These are phyloP conservation scores for Calidris pugnax DNA, from an alignment of 2,113 vertebrate species.

Conservation along the genomic window DNA sequence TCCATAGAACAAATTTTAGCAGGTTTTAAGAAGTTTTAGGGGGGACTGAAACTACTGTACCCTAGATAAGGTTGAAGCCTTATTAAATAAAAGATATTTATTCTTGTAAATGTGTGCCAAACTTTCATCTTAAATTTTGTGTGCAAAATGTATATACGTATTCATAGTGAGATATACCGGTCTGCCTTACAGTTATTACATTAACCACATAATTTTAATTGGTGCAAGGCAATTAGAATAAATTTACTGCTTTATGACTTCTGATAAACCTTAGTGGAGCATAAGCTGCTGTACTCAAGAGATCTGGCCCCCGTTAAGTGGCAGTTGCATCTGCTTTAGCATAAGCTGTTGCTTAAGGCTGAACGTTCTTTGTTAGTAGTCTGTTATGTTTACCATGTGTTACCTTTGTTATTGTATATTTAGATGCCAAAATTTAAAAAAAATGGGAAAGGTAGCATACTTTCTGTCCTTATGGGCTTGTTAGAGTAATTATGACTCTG, in stretches of 20 bases:
- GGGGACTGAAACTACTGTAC: neutral
- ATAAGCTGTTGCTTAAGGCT: neutral
- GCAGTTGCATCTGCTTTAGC: neutral
- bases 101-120: neutral
- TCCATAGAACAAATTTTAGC: neutral
- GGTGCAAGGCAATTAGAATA: neutral
- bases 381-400: neutral
- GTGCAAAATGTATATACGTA: neutral
- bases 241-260: neutral
- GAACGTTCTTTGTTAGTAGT: neutral
- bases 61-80: neutral
- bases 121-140: neutral
- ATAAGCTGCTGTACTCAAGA: neutral
- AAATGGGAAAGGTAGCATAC: neutral
- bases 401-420: neutral
- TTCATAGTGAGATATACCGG: neutral
- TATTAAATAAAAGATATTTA: neutral
- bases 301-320: neutral
- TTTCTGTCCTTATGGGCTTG: neutral
- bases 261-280: neutral
- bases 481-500: neutral
- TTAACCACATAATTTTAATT: neutral
- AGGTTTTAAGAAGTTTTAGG: neutral
- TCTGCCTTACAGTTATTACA: neutral
- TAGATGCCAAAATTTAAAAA: neutral